Base-by-base conservation (phyloP, 1,140 invertebrate genomes). In the Rhagoletis pomonella region DNA sequence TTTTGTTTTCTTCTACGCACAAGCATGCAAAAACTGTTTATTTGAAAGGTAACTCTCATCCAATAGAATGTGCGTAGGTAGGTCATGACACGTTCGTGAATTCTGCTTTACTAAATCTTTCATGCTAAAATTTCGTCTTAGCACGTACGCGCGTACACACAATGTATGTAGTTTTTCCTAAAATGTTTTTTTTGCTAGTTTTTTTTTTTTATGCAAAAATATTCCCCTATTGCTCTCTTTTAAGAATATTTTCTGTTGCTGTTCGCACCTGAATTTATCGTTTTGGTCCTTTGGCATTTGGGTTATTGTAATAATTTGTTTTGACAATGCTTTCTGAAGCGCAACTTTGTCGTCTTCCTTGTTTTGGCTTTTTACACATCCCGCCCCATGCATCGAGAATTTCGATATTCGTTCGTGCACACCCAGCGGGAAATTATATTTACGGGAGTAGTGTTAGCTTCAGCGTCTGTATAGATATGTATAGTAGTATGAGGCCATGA, bases 271-370 rank as follows among this genome's bases (percentile, higher is more conserved):
- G 39, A 10, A 73, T 44, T 73, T 42, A 73, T 73, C 39, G 67
- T 42, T 47, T 73, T 47, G 39, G 67, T 47, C 39, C 67, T 12
- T 73, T 42, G 39, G 42, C 42, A 73, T 47, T 73, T 73, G 39
- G 67, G 67, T 73, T 73, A 73, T 73, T 73, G 67, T 73, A 73
- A 73, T 73, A 73, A 73, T 73, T 73, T 73, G 67, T 73, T 44
- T 73, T 73, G 67, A 73, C 67, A 73, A 73, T 73, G 67, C 44
- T 73, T 73, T 73, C 67, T 47, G 39, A 73, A 73, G 67, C 42
- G 42, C 67, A 73, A 73, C 42, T 73, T 73, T 73, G 67, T 73
- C 67, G 14, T 44, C 42, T 73, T 65, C 44, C 39, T 42, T 73
- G 29, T 29, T 44, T 42, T 73, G 6, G 64, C 64, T 44, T 4